A percentile compares a stretch with the other conserved stretches of the same genome.
These are phyloP conservation scores for Xanthia icteritia DNA, from an alignment of 2,888 invertebrate species.

Conservation along the genomic window DNA sequence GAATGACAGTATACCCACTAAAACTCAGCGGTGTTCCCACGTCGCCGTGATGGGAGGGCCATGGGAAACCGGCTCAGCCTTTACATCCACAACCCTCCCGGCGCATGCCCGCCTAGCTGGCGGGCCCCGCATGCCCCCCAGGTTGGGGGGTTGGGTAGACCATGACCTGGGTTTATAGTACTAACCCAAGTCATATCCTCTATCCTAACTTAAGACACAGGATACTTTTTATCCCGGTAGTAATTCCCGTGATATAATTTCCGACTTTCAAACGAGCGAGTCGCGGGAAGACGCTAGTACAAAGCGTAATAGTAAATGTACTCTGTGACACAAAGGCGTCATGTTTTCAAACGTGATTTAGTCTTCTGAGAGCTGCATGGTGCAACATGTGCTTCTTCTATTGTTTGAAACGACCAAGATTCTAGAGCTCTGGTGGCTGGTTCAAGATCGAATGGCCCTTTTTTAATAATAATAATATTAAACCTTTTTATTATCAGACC, in stretches of 20 bases:
- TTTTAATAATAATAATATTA: too few relatives aligned
- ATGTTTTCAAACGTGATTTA: constrained; percentile 50
- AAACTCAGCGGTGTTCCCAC: too few relatives aligned
- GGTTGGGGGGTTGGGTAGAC: too few relatives aligned
- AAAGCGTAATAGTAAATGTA: background rate
- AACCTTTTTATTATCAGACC: too few relatives aligned
- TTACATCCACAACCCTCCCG: too few relatives aligned
- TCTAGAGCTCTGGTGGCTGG: background rate
- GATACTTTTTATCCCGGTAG: too few relatives aligned
- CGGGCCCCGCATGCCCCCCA: too few relatives aligned
- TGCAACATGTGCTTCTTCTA: constrained; percentile 24
- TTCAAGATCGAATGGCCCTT: background rate
- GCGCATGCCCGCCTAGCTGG: too few relatives aligned
- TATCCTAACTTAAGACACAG: background rate
- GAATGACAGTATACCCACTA: too few relatives aligned
- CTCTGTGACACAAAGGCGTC: constrained; percentile 15
- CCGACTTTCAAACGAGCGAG: background rate
- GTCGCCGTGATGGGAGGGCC: too few relatives aligned
- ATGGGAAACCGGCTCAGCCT: too few relatives aligned
- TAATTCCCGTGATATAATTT: background rate
- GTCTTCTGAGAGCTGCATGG: constrained; percentile 24
- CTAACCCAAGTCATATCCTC: background rate
- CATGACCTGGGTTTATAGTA: background rate
- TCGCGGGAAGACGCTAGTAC: background rate
- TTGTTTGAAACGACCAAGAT: constrained; percentile 9